Base-by-base conservation (phyloP, 2,113 vertebrate species). In the Toxostoma redivivum region DNA sequence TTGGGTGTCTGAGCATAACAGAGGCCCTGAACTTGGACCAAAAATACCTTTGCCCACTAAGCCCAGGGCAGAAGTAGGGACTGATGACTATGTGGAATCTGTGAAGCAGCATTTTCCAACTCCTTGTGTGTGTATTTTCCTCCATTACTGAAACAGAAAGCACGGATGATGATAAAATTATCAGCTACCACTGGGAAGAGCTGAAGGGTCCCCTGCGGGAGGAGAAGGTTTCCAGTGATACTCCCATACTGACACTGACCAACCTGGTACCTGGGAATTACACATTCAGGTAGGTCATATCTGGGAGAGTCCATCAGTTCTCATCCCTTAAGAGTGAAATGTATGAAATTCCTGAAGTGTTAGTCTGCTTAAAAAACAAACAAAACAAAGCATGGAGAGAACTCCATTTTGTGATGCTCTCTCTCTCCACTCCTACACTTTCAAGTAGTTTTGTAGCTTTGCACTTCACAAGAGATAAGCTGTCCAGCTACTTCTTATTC, bases 251-350 rank as follows among this genome's bases (percentile, higher is more conserved):
- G 97, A 99, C 97, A 3, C 98, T 99, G 84, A 99, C 98, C 92
- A 98, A 97, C 95, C 98, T 99, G 80, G 99, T 99, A 11, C 99
- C 99, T 15, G 99, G 99, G 31, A 99, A 99, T 97, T 99, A 99
- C 98, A 99, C 99, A 0, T 99, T 99, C 98, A 99, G 98, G 99
- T 99, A 95, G 95, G 97, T 92, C 27, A 13, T 20, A 40, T 47
- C 47, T 74, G 27, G 27, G 44, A 42, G 23, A 62, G 7, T 5
- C 53, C 25, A 24, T 31, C 57, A 45, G 7, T 12, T 90, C 73
- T 72, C 56, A 47, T 67, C 48, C 35, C 38, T 60, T 44, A 13
- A 21, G 30, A 77, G 15, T 30, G 50, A 74, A 70, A 60, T 38
- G 2, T 66, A 8, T 9, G 11, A 38, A 38, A 60, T n/a, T 70